Evolutionary conservation across 1,140 invertebrate genomes (phyloP).

Genomic region (Achatina immaculata): DNA sequence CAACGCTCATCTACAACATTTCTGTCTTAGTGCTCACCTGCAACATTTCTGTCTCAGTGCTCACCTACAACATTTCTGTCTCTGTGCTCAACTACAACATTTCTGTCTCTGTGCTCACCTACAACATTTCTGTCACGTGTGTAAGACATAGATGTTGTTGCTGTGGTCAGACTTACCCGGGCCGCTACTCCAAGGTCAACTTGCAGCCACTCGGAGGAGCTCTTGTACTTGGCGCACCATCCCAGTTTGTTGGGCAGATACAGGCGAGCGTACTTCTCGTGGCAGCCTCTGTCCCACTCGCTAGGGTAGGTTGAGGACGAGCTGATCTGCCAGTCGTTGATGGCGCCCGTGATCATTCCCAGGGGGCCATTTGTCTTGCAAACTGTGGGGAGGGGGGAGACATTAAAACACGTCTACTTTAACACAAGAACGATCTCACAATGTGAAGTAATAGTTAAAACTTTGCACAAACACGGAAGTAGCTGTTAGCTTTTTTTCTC

Average conservation of each 20-base stretch:
- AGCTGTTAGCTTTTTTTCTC: too few relatives aligned
- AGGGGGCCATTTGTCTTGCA: slow-evolving; percentile 71
- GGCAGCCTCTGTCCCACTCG: slow-evolving; percentile 73
- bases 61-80: too few relatives aligned
- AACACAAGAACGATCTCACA: too few relatives aligned
- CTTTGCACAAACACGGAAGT: too few relatives aligned
- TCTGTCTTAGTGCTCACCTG: too few relatives aligned
- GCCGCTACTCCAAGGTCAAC: slow-evolving; percentile 73
- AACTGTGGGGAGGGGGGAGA: slow-evolving; percentile 61
- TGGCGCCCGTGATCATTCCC: slow-evolving; percentile 74
- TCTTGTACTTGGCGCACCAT: slow-evolving; percentile 75
- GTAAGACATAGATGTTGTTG: too few relatives aligned
- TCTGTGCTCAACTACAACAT: too few relatives aligned
- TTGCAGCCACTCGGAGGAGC: slow-evolving; percentile 75
- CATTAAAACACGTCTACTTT: neutral
- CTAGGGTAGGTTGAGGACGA: slow-evolving; percentile 73
- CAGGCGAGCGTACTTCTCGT: slow-evolving; percentile 74
- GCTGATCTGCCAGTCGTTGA: slow-evolving; percentile 77
- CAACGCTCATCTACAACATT: too few relatives aligned
- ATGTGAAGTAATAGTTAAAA: too few relatives aligned
- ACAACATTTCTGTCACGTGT: too few relatives aligned
- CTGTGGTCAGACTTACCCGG: slow-evolving; percentile 72
- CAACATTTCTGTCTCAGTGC: too few relatives aligned
- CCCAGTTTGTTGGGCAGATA: slow-evolving; percentile 73
- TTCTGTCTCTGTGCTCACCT: too few relatives aligned